These are phyloP conservation scores for Drosophila nr. medialis DNA, from an alignment of 2,888 invertebrate species.

Conservation along the genomic window DNA sequence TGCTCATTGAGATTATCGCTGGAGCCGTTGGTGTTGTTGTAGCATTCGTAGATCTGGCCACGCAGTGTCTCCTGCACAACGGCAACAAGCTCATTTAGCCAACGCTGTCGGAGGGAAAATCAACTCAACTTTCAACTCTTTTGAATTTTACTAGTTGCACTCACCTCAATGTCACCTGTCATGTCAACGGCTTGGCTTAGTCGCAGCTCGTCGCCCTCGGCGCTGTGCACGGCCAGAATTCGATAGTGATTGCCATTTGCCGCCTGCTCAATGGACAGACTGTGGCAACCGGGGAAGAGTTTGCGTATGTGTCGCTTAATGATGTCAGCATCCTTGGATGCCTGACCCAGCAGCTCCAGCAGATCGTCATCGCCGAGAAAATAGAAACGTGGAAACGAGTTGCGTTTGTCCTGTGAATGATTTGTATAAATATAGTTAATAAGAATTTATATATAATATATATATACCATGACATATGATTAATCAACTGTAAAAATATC, in stretches of 20 bases:
- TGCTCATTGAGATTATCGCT: slow-evolving; percentile 84
- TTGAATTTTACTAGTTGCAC: slow-evolving; percentile 1
- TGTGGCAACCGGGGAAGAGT: slow-evolving; percentile 95
- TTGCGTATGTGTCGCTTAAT: slow-evolving; percentile 98
- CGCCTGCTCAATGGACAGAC: slow-evolving; percentile 87
- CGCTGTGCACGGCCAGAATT: slow-evolving; percentile 86
- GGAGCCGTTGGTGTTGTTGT: slow-evolving; percentile 70
- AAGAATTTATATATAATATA: too few relatives aligned
- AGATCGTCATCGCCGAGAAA: slow-evolving; percentile 99
- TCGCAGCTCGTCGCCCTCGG: slow-evolving; percentile 82
- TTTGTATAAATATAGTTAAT: neutral
- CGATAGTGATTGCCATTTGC: slow-evolving; percentile 60
- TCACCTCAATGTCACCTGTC: slow-evolving; percentile 83
- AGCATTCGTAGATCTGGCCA: slow-evolving; percentile 87
- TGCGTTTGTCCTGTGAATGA: slow-evolving; percentile 92
- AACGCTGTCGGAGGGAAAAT: slow-evolving; percentile 61
- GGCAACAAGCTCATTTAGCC: slow-evolving; percentile 88
- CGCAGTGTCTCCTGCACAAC: slow-evolving; percentile 93
- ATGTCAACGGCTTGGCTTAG: slow-evolving; percentile 80
- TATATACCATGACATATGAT: too few relatives aligned
- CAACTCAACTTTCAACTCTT: neutral
- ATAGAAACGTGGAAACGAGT: slow-evolving; percentile 97
- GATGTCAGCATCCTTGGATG: slow-evolving; percentile 91
- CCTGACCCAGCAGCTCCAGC: slow-evolving; percentile 97
- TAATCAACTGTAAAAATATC: too few relatives aligned